Base-by-base conservation (phyloP, 53 echinoderm and acorn worm genomes). In the Paelopatides confundens region DNA sequence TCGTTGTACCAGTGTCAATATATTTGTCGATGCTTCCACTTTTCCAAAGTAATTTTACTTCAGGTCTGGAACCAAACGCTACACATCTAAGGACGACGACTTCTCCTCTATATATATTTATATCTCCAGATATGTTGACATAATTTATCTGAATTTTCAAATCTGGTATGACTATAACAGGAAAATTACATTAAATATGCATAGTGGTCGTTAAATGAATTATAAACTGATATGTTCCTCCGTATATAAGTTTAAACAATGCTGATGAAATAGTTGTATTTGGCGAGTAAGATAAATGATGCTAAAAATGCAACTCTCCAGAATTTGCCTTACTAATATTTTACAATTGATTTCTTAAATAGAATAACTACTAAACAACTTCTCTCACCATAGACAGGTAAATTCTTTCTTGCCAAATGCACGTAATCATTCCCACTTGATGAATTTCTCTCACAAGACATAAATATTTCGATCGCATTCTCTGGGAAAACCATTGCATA, bases 21-120 rank as follows among this genome's bases (percentile, higher is more conserved):
- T 58, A 58, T 58, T 58, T 15, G 58, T 58, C 58, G 21, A 58
- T 58, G 24, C 58, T 71, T 24, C 35, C 71, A 39, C 24, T n/a
- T 27, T 71, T 71, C 71, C 71, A 71, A 34, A 17, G 33, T n/a
- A 71, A 21, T 21, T 18, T 3, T 5, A 38, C 71, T 21, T 38
- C 23, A 10, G 71, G 71, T 38, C 71, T 37, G n/a, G 71, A 71
- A 37, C 71, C 71, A 71, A 71, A 71, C 35, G 71, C 71, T 21
- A 71, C 27, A 38, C 71, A 71, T n/a, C 38, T 71, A 10, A 71
- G 35, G 12, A 38, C 12, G 23, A 71, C 10, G 24, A 43, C 43
- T 71, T 71, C 71, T 38, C 71, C 71, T 21, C 7, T 18, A 11
- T 39, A 36, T 36, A 27, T 34, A n/a, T 4, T 38, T 31, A 39